A percentile compares a stretch with the other conserved stretches of the same genome.
phyloP scores from a whole-genome alignment of 1,140 invertebrate genomes.

The Tachypleus tridentatus region DNA sequence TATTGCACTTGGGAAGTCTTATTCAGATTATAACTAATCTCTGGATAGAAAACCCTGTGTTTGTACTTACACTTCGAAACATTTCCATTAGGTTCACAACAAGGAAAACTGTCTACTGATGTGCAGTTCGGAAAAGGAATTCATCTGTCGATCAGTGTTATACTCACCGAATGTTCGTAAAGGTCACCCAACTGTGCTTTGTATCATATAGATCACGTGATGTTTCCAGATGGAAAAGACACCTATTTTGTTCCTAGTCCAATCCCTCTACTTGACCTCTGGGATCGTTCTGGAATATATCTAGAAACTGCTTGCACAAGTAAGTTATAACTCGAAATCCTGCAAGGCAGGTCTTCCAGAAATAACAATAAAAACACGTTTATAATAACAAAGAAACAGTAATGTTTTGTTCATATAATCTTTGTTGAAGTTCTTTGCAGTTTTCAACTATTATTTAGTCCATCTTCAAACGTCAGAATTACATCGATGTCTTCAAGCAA shows the following conservation, averaged over 20 bases:
- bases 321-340: conserved; percentile 3
- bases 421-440: background rate
- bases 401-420: too few species aligned
- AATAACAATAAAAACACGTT: background rate
- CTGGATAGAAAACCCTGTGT: too few species aligned
- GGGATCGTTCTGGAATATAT: conserved; percentile 73
- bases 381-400: too few species aligned
- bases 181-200: conserved; percentile 61
- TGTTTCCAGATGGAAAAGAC: conserved; percentile 78
- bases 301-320: conserved; percentile 65
- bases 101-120: conserved; percentile 71
- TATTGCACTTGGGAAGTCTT: too few species aligned
- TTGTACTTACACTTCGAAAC: too few species aligned
- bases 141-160: conserved; percentile 79
- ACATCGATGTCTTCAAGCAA: background rate
- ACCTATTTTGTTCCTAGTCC: conserved; percentile 67
- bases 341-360: background rate
- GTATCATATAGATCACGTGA: conserved; percentile 84
- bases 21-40: too few species aligned
- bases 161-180: conserved; percentile 42
- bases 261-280: conserved; percentile 77
- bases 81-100: conserved; percentile 31
- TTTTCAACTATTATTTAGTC: background rate
- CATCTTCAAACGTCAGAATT: background rate
- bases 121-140: conserved; percentile 84